Base-by-base conservation (phyloP, 1,140 invertebrate genomes). In the Euura lappo region DNA sequence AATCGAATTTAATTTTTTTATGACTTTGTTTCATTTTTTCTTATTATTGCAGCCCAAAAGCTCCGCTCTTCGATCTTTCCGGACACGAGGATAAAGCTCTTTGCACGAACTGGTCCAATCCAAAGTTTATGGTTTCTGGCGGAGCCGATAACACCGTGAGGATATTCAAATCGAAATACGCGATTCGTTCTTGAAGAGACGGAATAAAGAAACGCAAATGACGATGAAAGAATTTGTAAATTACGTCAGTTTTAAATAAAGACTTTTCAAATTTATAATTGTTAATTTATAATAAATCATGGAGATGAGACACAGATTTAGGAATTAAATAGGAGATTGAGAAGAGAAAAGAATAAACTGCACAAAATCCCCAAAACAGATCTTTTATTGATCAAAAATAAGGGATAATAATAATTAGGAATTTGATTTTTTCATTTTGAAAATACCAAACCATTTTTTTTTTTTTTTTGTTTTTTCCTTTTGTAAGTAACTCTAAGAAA, bases 41-140 rank as follows among this genome's bases (percentile, higher is more conserved):
- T 28, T 28, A 28, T 28, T 28, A 28, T 28, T 92, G 81, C 84
- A 96, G 97, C 85, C 93, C 96, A 1, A 96, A 95, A 84, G 94
- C 96, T 7, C 94, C 98, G 2, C 88, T 99, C 0, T 99, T 95
- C 82, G 96, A 99, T 84, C 88, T 99, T 79, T 91, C 91, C 72
- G 98, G 98, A 0, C 98, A 99, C 83, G 93, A 96, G 79, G 98
- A 99, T 76, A 98, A 98, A 89, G 93, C 99, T 2, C 88, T 99
- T 43, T 93, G 94, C 80, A 96, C 96, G 79, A 96, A 98, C 87
- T 99, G 98, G 98, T 94, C 95, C 3, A 93, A 96, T 87, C 92
- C 93, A 0, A 89, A 93, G 65, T 90, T 94, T 46, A 93, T 99
- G 70, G 89, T 98, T 51, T 99, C 97, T 71, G 98, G 98, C 28